A percentile compares a stretch with the other conserved stretches of the same genome.
These are phyloP conservation scores for Sebastes schlegelii DNA, from an alignment of 2,113 vertebrate species.

Conservation along the genomic window DNA sequence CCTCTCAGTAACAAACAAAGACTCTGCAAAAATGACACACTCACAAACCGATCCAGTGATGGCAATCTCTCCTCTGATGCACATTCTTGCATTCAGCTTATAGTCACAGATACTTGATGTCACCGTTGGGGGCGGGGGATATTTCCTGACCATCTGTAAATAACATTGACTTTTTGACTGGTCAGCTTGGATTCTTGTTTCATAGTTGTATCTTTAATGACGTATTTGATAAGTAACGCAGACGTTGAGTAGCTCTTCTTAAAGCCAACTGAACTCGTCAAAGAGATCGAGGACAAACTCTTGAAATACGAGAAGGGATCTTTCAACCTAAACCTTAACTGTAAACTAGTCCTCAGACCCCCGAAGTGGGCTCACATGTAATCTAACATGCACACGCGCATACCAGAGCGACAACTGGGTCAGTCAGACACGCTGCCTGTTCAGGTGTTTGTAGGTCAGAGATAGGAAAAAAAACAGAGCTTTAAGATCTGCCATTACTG, in stretches of 20 bases:
- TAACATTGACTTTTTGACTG: constrained; percentile 55
- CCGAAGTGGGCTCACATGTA: constrained; percentile 29
- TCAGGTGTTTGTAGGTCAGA: constrained; percentile 42
- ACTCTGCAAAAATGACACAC: constrained; percentile 71
- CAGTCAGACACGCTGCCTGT: constrained; percentile 23
- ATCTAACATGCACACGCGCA: constrained; percentile 19
- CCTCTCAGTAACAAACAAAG: constrained; percentile 62
- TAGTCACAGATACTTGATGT: constrained; percentile 82
- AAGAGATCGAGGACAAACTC: constrained; percentile 40
- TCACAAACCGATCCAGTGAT: constrained; percentile 66
- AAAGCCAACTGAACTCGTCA: constrained; percentile 31
- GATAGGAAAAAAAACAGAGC: constrained; percentile 48
- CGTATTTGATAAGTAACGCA: constrained; percentile 31
- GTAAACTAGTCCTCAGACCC: constrained; percentile 15
- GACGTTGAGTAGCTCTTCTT: constrained; percentile 39
- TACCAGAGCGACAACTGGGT: constrained; percentile 40
- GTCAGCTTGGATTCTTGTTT: constrained; percentile 48
- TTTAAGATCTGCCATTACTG: constrained; percentile 32
- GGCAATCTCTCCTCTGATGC: constrained; percentile 78
- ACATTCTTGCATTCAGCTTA: constrained; percentile 67
- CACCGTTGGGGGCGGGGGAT: constrained; percentile 36
- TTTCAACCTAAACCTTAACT: constrained; percentile 40
- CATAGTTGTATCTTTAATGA: constrained; percentile 57
- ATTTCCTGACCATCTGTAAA: constrained; percentile 73
- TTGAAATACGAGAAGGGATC: constrained; percentile 44